Evolutionary conservation across 53 echinoderm and acorn worm species (phyloP), one percentile per base, ranked within the genome.

Genomic region (Holothuria scabra): DNA sequence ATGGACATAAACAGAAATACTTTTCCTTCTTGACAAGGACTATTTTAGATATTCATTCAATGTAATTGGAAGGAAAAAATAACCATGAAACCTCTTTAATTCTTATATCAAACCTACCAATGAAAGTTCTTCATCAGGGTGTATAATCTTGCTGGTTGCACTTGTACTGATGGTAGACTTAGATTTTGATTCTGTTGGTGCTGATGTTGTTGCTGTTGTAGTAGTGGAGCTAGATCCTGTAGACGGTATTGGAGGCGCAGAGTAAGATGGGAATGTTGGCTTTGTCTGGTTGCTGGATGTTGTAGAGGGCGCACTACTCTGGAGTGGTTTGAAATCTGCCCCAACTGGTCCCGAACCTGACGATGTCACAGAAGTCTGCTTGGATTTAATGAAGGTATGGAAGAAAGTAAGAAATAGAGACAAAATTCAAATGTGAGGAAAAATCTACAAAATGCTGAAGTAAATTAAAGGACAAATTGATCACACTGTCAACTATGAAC

Each of bases 121-220:
- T 70, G 99, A 99, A 23, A 93, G 23, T 46, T 99, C 99, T 67
- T 99, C 99, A 83, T 99, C 99, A n/a, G 99, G 99, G 69, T 95
- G 99, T 74, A 99, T 89, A 61, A 99, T 93, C 84, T 99, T 99
- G 93, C 99, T 99, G 67, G 92, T 93, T 57, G 87, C 79, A 74
- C 83, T 82, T 59, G 92, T 84, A 67, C 80, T 86, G 52, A 88
- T 86, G 28, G 89, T 91, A 63, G 87, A 85, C 56, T 67, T 84
- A 14, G 67, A 22, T 20, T 58, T 78, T 16, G 56, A 57, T 12
- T 78, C 78, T 57, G 56, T 56, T 16, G 56, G 32, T 22, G 69
- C 23, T 12, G 67, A 28, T 14, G 41, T 26, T 23, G 49, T 56
- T 29, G 84, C 67, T 48, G 69, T 46, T 12, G 49, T 31, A 19